Evolutionary conservation across 1,140 invertebrate genomes (phyloP).

Genomic region (Palaemon carinicauda): DNA sequence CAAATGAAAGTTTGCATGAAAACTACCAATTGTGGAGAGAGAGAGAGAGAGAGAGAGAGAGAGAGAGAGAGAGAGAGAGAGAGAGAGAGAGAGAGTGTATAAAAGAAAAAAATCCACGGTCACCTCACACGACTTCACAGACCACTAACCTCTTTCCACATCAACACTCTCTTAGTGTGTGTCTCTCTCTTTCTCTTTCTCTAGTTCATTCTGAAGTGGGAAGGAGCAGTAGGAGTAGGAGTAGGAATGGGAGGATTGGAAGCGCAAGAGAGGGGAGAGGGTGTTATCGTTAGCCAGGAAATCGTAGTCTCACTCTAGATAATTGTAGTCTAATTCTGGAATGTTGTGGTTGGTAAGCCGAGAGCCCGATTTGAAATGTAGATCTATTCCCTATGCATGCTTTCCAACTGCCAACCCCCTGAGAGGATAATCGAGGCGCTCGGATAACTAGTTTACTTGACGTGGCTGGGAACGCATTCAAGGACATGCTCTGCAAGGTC

Average conservation of each 20-base stretch:
- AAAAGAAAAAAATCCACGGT: too few relatives aligned
- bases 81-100: constrained; percentile 19
- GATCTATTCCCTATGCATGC: neutral
- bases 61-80: constrained; percentile 19
- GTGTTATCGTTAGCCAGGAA: neutral
- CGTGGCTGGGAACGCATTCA: neutral
- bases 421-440: neutral
- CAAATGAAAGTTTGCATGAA: too few relatives aligned
- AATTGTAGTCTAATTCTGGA: constrained; percentile 27
- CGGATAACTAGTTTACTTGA: constrained; percentile 44
- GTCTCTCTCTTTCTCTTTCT: neutral
- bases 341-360: constrained; percentile 44
- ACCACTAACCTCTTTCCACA: neutral
- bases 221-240: too few relatives aligned
- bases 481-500: too few relatives aligned
- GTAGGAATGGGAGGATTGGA: too few relatives aligned
- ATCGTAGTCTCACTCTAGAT: neutral
- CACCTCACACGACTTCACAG: neutral
- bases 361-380: constrained; percentile 41
- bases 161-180: neutral
- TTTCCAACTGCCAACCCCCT: neutral
- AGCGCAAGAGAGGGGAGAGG: too few relatives aligned
- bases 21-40: neutral
- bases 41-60: neutral
- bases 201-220: neutral